Base-by-base conservation (phyloP, 2,888 invertebrate genomes). In the Craniophora ligustri region DNA sequence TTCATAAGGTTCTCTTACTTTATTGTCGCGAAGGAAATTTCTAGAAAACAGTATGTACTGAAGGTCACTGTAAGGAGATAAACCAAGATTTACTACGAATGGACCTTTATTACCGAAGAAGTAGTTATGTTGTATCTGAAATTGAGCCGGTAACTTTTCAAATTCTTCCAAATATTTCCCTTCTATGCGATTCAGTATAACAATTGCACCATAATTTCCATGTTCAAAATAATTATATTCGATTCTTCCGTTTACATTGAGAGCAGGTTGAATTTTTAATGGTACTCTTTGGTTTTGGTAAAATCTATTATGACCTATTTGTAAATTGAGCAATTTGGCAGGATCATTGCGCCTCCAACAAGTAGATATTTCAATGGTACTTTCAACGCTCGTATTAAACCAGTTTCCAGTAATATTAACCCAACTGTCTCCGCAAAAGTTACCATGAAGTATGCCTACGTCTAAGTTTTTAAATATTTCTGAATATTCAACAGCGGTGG, bases 371-470 rank as follows among this genome's bases (percentile, higher is more conserved):
- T 97, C 96, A 19, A 99, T 89, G 1, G 97, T 97, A 57, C 96
- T 96, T 75, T 96, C 95, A 19, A 94, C 83, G 72, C 98, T 98
- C 38, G 95, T 95, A 71, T 96, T 97, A 84, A 99, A 98, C 86
- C 94, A 95, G 82, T 98, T 98, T n/a, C 97, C 97, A 0, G 98
- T 98, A n/a, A 99, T 95, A 85, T 99, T 99, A 0, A 99, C 96
- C 91, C 96, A 96, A 35, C 96, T 95, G 74, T 95, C 94, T 4
- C 96, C 96, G 78, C 99, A 99, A 80, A 96, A 98, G 86, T 99
- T 99, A 2, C 99, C 99, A 67, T 99, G 96, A 42, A 98, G 90
- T 34, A 99, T 95, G 0, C 98, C 99, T 23, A 96, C 95, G 80
- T 98, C 98, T 5, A 97, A 91, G 86, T 99, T 99, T 63, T 96